Conservation (phyloP, 2,113 vertebrate genomes). For the Zonotrichia leucophrys region DNA sequence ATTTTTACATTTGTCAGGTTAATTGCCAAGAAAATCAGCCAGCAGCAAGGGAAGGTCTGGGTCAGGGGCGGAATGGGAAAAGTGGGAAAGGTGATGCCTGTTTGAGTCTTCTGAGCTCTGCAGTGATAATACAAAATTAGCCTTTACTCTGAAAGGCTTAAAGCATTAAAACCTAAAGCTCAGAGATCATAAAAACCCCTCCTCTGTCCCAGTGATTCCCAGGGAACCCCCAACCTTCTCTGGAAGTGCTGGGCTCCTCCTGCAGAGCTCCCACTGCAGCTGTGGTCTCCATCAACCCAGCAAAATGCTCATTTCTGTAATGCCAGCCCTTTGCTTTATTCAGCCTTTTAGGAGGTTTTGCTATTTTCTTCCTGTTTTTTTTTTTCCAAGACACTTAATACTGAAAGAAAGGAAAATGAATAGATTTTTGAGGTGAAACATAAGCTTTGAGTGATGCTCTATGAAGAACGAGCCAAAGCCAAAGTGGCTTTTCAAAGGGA, state of each 20-base stretch:
- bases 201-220: rapidly evolving
- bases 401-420: not conserved
- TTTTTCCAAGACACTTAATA: not conserved
- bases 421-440: not conserved
- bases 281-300: not conserved
- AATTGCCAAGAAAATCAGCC: not conserved
- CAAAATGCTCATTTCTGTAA: rapidly evolving
- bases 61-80: not conserved
- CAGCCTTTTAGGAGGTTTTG: not conserved
- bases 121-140: rapidly evolving
- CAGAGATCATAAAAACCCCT: not conserved
- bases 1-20: not conserved
- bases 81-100: not conserved
- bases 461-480: not conserved
- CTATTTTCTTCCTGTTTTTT: not conserved
- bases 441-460: not conserved
- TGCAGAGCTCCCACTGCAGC: not conserved
- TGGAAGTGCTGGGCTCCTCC: not conserved
- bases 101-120: not conserved
- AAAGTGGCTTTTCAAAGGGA: not conserved
- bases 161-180: not conserved
- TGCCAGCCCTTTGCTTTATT: not conserved
- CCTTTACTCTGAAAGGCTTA: not conserved
- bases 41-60: not conserved
- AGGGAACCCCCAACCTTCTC: rapidly evolving